Evolutionary conservation across 1,140 invertebrate genomes (phyloP).

Genomic region (Drosophila ogumai): DNA sequence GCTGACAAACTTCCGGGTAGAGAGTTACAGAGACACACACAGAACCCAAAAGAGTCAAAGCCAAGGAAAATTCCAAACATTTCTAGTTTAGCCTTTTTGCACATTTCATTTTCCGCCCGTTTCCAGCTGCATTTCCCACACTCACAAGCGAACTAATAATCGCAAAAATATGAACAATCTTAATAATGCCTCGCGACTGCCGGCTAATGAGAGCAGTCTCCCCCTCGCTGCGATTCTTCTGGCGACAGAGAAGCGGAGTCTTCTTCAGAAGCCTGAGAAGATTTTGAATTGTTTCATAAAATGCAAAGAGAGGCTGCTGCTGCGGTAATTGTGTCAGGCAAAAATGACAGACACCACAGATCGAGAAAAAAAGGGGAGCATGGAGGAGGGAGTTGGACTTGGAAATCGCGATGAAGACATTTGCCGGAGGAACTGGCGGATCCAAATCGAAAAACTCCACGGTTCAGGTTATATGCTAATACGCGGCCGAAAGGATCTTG

Average conservation of each 20-base stretch:
- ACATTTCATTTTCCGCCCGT: conserved; percentile 27
- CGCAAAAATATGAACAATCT: conserved; percentile 68
- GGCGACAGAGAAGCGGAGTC: conserved; percentile 18
- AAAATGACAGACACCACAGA: conserved; percentile 58
- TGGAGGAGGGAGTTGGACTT: conserved; percentile 4
- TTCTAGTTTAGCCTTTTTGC: conserved; percentile 13
- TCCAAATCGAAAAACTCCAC: conserved; percentile 27
- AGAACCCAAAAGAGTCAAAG: conserved; percentile 26
- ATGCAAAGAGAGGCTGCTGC: conserved; percentile 69
- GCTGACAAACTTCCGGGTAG: conserved; percentile 31
- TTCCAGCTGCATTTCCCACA: conserved; percentile 62
- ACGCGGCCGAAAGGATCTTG: conserved; percentile 70
- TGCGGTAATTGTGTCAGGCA: conserved; percentile 74
- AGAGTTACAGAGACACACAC: conserved; percentile 9
- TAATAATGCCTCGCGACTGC: conserved; percentile 58
- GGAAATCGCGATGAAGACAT: conserved; percentile 56
- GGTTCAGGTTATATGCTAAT: conserved; percentile 80
- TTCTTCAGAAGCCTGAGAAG: conserved; percentile 73
- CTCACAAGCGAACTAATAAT: conserved; percentile 72
- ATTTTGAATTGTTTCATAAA: conserved; percentile 83
- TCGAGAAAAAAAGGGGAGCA: conserved; percentile 11
- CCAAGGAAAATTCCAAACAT: conserved; percentile 19
- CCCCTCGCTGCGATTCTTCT: background rate
- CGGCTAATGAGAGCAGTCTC: conserved; percentile 65
- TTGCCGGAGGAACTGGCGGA: conserved; percentile 37